Evolutionary conservation across 2,797 vertebrate genomes (phyloP).

Genomic region (Dermochelys coriacea): DNA sequence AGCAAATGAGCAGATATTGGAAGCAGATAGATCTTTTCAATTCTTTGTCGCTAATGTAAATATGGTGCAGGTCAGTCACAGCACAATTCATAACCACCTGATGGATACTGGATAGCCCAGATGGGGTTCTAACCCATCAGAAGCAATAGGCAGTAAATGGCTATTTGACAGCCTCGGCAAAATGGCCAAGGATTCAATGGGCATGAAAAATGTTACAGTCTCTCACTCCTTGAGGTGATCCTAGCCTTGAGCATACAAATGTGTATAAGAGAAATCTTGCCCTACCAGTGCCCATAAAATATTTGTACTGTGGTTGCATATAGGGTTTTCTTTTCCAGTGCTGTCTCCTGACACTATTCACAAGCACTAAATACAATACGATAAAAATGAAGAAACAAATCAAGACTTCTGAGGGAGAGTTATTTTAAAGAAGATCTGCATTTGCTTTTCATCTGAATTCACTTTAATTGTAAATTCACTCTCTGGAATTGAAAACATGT

Average conservation of each 20-base stretch:
- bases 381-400: neutral
- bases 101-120: neutral
- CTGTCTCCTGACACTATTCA: neutral
- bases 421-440: neutral
- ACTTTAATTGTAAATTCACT: neutral
- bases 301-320: neutral
- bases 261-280: neutral
- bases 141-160: neutral
- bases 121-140: neutral
- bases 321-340: neutral
- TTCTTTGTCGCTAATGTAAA: neutral
- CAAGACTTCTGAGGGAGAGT: neutral
- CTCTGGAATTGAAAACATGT: neutral
- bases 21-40: accelerated
- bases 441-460: neutral
- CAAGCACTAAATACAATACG: neutral
- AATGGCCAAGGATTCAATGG: neutral
- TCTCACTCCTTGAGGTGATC: neutral
- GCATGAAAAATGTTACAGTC: neutral
- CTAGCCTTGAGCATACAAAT: neutral
- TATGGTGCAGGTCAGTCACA: neutral
- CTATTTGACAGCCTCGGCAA: neutral
- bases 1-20: neutral
- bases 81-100: neutral
- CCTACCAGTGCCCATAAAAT: neutral